Base-by-base conservation (phyloP, 1,140 invertebrate species). In the Bradysia coprophila region DNA sequence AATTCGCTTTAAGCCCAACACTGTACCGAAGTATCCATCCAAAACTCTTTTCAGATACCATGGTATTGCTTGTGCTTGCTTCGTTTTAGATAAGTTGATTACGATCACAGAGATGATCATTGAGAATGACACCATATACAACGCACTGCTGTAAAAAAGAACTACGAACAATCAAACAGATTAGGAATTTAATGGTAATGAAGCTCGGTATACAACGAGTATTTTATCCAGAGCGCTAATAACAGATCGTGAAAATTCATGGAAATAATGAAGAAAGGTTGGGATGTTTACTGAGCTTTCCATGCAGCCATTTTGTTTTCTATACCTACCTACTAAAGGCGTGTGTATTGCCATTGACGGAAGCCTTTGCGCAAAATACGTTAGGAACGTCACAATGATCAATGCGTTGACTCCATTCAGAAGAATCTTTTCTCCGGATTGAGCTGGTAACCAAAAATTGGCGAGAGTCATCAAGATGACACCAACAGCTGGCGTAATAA, bases 381-480 rank as follows among this genome's bases (percentile, higher is more conserved):
- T 62, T 37, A 81, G 57, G 51, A 72, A 76, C 15, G 75, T 59
- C 9, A 64, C 66, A 28, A 73, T 67, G 23, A 77, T 61, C 0
- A 77, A 48, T 11, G 67, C 63, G 3, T 69, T 72, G 37, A 66
- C 64, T 16, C 67, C 69, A 44, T 70, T 72, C n/a, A 78, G 49
- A 20, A 69, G 58, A 18, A 78, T 66, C 55, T 78, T 78, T 49
- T 76, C 75, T 15, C 68, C 69, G 48, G 74, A 67, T 45, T 73
- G 66, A 0, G 76, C 71, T 13, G 76, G 75, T 39, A 81, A 48
- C 69, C 74, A 76, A 53, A 81, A 79, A 3, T 63, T 66, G 5
- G 69, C 54, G 21, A 80, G 49, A 1, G 69, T 72, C 42, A 81
- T 46, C 4, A 78, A 50, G 1, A 78, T 64, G 38, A 78, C 68